Evolutionary conservation across 23 tunicate genomes (phyloP).

Genomic region (Trididemnum nubilum): DNA sequence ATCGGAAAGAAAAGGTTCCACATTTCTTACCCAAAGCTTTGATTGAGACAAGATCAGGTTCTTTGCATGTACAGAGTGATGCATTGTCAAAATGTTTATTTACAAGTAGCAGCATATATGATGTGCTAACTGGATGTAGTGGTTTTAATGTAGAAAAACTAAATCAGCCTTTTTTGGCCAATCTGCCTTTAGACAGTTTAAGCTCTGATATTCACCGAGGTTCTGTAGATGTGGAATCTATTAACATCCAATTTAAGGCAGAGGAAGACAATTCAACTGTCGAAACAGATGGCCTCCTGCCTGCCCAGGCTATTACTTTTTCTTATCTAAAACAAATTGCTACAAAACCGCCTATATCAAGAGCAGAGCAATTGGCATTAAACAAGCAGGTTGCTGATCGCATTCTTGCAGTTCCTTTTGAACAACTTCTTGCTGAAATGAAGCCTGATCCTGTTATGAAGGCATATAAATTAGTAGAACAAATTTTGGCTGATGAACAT

Average conservation of each 20-base stretch:
- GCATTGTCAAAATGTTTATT: slow-evolving; percentile 24
- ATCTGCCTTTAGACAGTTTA: slow-evolving; percentile 35
- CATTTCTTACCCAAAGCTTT: slow-evolving; percentile 25
- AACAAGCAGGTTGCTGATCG: slow-evolving; percentile 60
- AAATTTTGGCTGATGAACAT: background rate
- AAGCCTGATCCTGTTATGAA: slow-evolving; percentile 48
- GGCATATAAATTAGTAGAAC: background rate
- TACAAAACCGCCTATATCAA: slow-evolving; percentile 45
- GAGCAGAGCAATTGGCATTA: slow-evolving; percentile 34
- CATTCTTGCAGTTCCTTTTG: slow-evolving; percentile 67
- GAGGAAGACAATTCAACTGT: slow-evolving; percentile 4
- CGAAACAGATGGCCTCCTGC: slow-evolving; percentile 40
- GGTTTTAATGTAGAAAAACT: slow-evolving; percentile 66
- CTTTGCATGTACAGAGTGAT: background rate
- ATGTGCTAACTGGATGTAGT: slow-evolving; percentile 58
- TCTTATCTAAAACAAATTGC: slow-evolving; percentile 64
- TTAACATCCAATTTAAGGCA: slow-evolving; percentile 49
- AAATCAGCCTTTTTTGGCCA: slow-evolving; percentile 60
- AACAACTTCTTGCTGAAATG: slow-evolving; percentile 86
- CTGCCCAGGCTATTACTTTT: slow-evolving; percentile 68
- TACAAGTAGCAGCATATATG: slow-evolving; percentile 33
- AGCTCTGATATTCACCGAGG: slow-evolving; percentile 54
- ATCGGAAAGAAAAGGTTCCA: slow-evolving; percentile 25
- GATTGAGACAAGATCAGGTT: background rate
- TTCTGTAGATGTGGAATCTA: slow-evolving; percentile 66